phyloP scores from a whole-genome alignment of 2,888 invertebrate species.

The Lasioglossum villosulum region DNA sequence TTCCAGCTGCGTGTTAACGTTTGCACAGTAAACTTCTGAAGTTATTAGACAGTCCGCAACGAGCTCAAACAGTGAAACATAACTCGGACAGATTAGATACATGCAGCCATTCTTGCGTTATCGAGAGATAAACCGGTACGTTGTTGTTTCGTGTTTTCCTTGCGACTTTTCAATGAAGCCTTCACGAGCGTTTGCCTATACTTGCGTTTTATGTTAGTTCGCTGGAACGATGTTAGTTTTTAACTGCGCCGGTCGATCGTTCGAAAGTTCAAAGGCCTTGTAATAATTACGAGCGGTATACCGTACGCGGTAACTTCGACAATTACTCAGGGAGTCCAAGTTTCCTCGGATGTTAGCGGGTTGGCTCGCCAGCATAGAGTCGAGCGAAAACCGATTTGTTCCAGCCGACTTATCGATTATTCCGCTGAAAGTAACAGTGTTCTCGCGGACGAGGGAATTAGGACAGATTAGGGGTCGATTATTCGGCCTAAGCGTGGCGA shows the following conservation, averaged over 20 bases:
- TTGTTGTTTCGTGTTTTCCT: neutral
- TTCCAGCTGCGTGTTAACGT: neutral
- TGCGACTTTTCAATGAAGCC: neutral
- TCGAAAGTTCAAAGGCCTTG: neutral
- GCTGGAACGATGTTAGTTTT: neutral
- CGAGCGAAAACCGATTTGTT: conserved; percentile 35
- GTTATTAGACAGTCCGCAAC: neutral
- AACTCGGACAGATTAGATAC: neutral
- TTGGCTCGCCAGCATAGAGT: neutral
- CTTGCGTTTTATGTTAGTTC: neutral
- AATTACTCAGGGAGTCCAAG: neutral
- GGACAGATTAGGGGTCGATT: conserved; percentile 53
- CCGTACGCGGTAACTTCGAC: neutral
- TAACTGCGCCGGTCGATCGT: neutral
- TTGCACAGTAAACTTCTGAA: neutral
- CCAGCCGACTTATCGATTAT: conserved; percentile 65
- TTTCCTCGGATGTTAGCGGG: neutral
- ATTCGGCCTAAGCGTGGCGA: conserved; percentile 35
- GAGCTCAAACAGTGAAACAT: neutral
- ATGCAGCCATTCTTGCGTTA: neutral
- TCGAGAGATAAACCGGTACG: neutral
- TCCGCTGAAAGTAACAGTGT: conserved; percentile 65
- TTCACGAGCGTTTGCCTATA: neutral
- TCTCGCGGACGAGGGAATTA: conserved; percentile 59
- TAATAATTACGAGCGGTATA: neutral